Evolutionary conservation across 2,888 invertebrate species (phyloP), one percentile per base, ranked within the genome.

Genomic region (Fabriciana adippe): DNA sequence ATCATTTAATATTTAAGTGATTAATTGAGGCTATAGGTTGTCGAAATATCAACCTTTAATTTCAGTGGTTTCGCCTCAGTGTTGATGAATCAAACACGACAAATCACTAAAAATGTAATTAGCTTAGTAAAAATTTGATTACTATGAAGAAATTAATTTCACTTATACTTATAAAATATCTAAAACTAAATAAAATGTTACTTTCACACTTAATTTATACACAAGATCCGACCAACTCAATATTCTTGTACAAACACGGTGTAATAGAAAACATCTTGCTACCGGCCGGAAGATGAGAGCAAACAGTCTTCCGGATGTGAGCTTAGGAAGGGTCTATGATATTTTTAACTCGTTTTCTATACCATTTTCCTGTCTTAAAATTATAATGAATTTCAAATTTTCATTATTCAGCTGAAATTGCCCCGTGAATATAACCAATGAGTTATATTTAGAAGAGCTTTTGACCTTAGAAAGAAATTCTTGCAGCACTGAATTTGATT

Each of bases 261-360:
- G 77, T 84, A 83, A 86, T 82, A 82, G 84, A 80, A 83, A 87
- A 84, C 83, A 85, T 87, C 86, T 86, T 86, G 82, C 80, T 78
- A 72, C 74, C 73, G 64, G 61, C 64, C 65, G 69, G 67, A 72
- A 73, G 73, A 63, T 48, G 66, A 56, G 63, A 53, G 68, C 69
- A 73, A 74, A 72, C 72, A 74, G 62, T 50, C 55, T 47, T 2
- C 67, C 70, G 72, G 75, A 74, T 73, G 70, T 71, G 47, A 72
- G 72, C 71, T 71, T 64, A 67, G 69, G 60, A 71, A 77, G 76
- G 73, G 71, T 59, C 64, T 60, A 56, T 55, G 53, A 50, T 55
- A 56, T 66, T 66, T 67, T 51, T 35, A 64, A 68, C 64, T 61
- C 64, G 64, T 59, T 68, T 64, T 57, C 55, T 54, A 31, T 51